phyloP scores from a whole-genome alignment of 2,797 vertebrate species.

The Sciurus vulgaris region DNA sequence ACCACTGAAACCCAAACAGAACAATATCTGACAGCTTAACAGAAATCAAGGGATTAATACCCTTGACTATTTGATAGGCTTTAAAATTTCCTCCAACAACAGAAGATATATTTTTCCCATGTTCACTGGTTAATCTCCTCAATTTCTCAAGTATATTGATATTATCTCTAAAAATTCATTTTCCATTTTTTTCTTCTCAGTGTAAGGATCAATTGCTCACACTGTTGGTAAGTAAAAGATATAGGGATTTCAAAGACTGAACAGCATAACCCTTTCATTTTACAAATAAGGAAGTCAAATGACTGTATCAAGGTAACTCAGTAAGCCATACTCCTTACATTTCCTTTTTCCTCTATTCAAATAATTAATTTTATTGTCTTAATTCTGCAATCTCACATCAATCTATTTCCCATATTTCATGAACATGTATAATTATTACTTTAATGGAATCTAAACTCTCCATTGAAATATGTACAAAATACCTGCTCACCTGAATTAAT shows the following conservation, averaged over 20 bases:
- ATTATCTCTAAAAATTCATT: constrained; percentile 17
- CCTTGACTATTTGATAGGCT: constrained; percentile 43
- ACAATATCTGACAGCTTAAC: not conserved
- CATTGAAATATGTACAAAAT: constrained; percentile 12
- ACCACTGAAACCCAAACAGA: constrained; percentile 49
- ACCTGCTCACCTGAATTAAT: not conserved
- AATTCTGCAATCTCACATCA: constrained; percentile 3
- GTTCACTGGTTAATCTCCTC: not conserved
- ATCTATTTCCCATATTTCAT: constrained; percentile 9
- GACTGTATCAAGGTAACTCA: constrained; percentile 12
- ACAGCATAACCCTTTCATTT: constrained; percentile 41
- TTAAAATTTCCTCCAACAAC: constrained; percentile 52
- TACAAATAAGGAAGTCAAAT: constrained; percentile 23
- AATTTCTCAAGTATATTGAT: not conserved
- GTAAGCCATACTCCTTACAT: not conserved
- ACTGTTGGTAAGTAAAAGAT: not conserved
- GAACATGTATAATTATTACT: not conserved
- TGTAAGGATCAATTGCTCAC: constrained; percentile 17
- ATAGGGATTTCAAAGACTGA: not conserved
- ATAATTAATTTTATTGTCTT: constrained; percentile 35
- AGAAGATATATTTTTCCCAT: not conserved
- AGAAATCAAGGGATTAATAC: constrained; percentile 56
- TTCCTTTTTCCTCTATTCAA: constrained; percentile 19
- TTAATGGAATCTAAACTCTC: constrained; percentile 18
- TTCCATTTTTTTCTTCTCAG: constrained; percentile 26